Evolutionary conservation across 2,888 invertebrate genomes (phyloP).

Genomic region (Cryptus viduatorius): DNA sequence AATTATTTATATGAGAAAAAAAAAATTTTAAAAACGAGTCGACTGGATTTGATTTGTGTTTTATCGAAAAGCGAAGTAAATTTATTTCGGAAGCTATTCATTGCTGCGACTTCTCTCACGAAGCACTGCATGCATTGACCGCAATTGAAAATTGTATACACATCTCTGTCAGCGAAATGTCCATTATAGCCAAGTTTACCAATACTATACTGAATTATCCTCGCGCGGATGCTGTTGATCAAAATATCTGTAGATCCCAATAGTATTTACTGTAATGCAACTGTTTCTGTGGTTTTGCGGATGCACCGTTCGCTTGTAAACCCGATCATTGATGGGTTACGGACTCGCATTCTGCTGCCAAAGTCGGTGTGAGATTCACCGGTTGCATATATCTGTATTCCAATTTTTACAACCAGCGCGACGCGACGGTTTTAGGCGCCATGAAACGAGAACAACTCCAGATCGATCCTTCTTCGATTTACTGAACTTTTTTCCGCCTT

Average conservation of each 20-base stretch:
- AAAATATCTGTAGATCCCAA: background rate
- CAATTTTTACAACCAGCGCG: too few species aligned
- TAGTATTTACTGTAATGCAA: background rate
- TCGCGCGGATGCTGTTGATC: background rate
- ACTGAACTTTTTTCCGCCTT: too few species aligned
- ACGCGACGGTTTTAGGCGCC: too few species aligned
- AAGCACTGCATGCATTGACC: conserved; percentile 22
- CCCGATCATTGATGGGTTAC: background rate
- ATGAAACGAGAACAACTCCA: too few species aligned
- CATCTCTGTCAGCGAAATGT: background rate
- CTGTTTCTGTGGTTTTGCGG: background rate
- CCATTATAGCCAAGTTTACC: background rate
- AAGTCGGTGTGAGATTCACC: background rate
- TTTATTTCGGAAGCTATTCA: conserved; percentile 5
- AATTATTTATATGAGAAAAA: conserved; percentile 6
- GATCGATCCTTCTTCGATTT: too few species aligned
- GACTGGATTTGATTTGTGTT: background rate
- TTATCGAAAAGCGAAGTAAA: conserved; percentile 27
- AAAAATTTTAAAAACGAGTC: background rate
- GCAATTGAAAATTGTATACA: conserved; percentile 17
- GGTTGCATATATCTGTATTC: background rate
- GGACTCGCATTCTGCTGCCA: background rate
- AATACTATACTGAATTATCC: background rate
- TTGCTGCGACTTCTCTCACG: background rate
- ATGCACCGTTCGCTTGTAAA: background rate